Evolutionary conservation across 1,140 invertebrate genomes (phyloP), one percentile per base, ranked within the genome.

Genomic region (Ceratina japonica): DNA sequence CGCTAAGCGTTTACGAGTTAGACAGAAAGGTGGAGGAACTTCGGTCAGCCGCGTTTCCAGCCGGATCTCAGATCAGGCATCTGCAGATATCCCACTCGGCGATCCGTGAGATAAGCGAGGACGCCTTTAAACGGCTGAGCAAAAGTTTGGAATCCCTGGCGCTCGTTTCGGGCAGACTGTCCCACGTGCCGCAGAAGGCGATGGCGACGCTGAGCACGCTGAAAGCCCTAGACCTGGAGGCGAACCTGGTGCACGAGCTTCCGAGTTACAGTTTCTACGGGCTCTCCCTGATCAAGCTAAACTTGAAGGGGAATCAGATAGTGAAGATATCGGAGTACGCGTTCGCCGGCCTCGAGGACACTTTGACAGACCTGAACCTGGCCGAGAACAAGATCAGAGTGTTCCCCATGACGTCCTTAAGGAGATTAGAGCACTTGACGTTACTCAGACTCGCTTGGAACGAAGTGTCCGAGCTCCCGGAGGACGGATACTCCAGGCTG

Each of bases 191-290:
- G 1, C 96, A 97, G 87, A 96, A 96, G 86, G 95, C 97, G 0
- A 94, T 98, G 62, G 94, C 95, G 10, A 94, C 94, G n/a, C 93
- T 98, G 85, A 93, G 94, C 52, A 95, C 95, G 86, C 91, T 98
- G 56, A 95, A 94, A 31, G 94, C 95, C 7, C 92, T 98, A 22
- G 96, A 98, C 89, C 94, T 98, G 22, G 97, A 97, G 87, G 95
- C 95, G 62, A 98, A 98, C 90, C 94, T 96, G 85, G 97, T 98
- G 37, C 93, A 94, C 70, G 95, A 97, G 79, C 93, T 98, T 61
- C 95, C 96, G 0, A 96, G 96, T 84, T 98, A 97, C 88, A 95
- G 95, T 82, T 97, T 98, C 90, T 97, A 97, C 87, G 96, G 96
- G 0, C 93, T 98, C 71, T 94, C 95, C 16, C 91, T 98, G 58